Conservation (phyloP, 2,797 vertebrate genomes). For the Eurystomus glaucurus region DNA sequence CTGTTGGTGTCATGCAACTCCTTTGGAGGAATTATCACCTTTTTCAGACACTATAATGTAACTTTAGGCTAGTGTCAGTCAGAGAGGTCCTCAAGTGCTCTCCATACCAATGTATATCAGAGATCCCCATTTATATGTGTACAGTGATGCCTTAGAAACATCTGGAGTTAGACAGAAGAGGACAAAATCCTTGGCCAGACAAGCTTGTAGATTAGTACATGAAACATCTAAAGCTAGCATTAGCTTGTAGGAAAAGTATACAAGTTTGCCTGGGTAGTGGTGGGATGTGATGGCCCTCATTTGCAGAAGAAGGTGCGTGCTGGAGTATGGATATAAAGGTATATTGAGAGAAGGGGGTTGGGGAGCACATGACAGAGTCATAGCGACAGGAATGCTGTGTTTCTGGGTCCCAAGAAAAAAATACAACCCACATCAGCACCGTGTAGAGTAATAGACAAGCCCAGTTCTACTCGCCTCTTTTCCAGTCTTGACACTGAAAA, state of each 20-base stretch:
- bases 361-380: background rate
- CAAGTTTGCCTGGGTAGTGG: background rate
- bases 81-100: background rate
- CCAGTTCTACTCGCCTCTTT: background rate
- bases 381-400: background rate
- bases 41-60: background rate
- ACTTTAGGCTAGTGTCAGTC: background rate
- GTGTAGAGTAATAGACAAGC: background rate
- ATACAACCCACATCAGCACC: background rate
- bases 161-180: background rate
- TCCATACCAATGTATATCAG: background rate
- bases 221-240: background rate
- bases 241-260: background rate
- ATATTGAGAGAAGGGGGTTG: background rate
- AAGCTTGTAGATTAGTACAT: background rate
- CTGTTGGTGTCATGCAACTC: background rate
- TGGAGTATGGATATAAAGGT: background rate
- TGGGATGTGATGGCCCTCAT: background rate
- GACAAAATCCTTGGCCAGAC: background rate
- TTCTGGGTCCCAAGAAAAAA: background rate
- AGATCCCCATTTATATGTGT: background rate
- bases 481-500: background rate
- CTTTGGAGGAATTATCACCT: background rate
- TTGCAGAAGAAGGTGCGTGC: accelerated
- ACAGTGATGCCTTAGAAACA: background rate